These are phyloP conservation scores for Apodemia zela DNA, from an alignment of 2,888 invertebrate species.

Conservation along the genomic window DNA sequence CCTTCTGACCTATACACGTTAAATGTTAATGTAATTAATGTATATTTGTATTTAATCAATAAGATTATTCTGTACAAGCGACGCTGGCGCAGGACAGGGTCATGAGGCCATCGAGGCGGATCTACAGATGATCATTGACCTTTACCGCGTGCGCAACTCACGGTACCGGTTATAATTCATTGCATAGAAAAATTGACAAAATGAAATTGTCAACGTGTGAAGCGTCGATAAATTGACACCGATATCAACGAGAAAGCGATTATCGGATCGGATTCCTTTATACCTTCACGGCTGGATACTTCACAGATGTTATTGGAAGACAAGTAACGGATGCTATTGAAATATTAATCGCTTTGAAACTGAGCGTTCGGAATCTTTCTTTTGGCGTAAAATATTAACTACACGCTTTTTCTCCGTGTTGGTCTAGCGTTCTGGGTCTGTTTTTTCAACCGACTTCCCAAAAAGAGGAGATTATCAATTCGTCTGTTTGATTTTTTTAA, in stretches of 20 bases:
- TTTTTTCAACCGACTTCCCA: too few relatives aligned
- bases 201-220: slow-evolving; percentile 39
- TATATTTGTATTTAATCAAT: slow-evolving; percentile 13
- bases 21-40: slow-evolving; percentile 16
- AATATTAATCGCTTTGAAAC: too few relatives aligned
- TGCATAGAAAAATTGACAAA: slow-evolving; percentile 38
- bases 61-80: slow-evolving; percentile 28
- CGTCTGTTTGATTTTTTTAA: too few relatives aligned
- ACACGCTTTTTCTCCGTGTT: too few relatives aligned
- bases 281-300: too few relatives aligned
- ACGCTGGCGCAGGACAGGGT: slow-evolving; percentile 70
- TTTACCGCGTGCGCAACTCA: slow-evolving; percentile 55
- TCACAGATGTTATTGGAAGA: too few relatives aligned
- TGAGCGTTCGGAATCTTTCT: too few relatives aligned
- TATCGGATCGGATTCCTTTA: neutral
- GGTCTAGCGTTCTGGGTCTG: too few relatives aligned
- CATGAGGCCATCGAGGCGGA: slow-evolving; percentile 77
- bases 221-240: slow-evolving; percentile 41
- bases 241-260: slow-evolving; percentile 6
- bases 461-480: too few relatives aligned
- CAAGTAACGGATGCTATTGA: too few relatives aligned
- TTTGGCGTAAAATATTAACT: too few relatives aligned
- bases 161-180: slow-evolving; percentile 73
- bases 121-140: slow-evolving; percentile 80
- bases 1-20: slow-evolving; percentile 14